Conservation (phyloP, 2,113 vertebrate genomes). For the Rhinopomastus cyanomelas region DNA sequence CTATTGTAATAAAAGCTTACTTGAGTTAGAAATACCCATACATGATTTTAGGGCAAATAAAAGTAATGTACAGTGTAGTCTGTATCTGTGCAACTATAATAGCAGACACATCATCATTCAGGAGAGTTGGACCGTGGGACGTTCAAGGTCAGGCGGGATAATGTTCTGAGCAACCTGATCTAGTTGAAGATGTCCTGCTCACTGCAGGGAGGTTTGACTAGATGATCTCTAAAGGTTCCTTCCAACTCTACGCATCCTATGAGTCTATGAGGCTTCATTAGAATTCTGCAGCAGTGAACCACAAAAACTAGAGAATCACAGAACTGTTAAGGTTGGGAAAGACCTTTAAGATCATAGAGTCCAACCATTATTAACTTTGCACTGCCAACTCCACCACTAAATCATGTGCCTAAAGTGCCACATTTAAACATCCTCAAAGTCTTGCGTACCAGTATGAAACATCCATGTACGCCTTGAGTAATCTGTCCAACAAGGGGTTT, state of each 20-base stretch:
- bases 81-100: neutral
- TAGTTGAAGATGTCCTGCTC: too few relatives aligned
- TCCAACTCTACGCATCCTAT: too few relatives aligned
- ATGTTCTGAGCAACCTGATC: too few relatives aligned
- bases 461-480: neutral
- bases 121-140: neutral
- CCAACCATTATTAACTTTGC: neutral
- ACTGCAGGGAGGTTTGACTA: too few relatives aligned
- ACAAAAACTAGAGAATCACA: neutral
- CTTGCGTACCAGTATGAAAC: neutral
- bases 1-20: neutral
- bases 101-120: neutral
- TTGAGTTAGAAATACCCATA: neutral
- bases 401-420: too few relatives aligned
- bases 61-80: neutral
- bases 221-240: too few relatives aligned
- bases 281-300: neutral
- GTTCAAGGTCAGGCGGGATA: too few relatives aligned
- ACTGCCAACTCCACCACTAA: neutral
- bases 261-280: neutral
- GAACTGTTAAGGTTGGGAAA: neutral
- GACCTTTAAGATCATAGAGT: neutral
- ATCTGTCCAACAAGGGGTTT: neutral
- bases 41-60: neutral
- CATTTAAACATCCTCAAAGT: accelerated